These are phyloP conservation scores for Rhinella marina DNA, from an alignment of 2,797 vertebrate genomes.

Conservation along the genomic window DNA sequence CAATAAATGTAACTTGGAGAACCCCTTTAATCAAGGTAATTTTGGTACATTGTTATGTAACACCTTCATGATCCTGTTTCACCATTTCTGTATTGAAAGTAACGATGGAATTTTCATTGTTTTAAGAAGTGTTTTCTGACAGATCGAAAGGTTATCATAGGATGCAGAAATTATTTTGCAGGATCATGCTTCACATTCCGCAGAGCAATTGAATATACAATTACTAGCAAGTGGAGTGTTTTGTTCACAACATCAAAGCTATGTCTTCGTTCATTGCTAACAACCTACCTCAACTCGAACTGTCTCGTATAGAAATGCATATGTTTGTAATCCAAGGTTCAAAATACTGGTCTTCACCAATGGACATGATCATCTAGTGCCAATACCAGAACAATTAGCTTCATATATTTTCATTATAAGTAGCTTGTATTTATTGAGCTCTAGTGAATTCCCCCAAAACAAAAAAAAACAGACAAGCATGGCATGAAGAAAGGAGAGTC, in stretches of 20 bases:
- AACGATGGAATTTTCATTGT: not conserved
- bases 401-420: too few relatives aligned
- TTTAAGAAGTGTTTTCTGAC: not conserved
- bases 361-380: not conserved
- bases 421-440: too few relatives aligned
- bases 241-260: conserved; percentile 33
- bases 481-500: too few relatives aligned
- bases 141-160: conserved; percentile 1
- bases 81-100: not conserved
- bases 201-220: conserved; percentile 10
- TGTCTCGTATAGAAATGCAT: not conserved
- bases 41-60: too few relatives aligned
- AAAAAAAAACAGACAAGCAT: too few relatives aligned
- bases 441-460: too few relatives aligned
- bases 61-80: not conserved
- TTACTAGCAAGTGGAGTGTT: conserved; percentile 36
- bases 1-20: too few relatives aligned
- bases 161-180: not conserved
- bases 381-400: not conserved
- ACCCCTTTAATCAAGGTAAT: too few relatives aligned
- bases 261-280: conserved; percentile 18
- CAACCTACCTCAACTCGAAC: not conserved
- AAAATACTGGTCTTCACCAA: not conserved
- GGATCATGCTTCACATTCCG: not conserved
- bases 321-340: not conserved